phyloP scores from a whole-genome alignment of 2,888 invertebrate genomes.

The Campopleginae sp. region DNA sequence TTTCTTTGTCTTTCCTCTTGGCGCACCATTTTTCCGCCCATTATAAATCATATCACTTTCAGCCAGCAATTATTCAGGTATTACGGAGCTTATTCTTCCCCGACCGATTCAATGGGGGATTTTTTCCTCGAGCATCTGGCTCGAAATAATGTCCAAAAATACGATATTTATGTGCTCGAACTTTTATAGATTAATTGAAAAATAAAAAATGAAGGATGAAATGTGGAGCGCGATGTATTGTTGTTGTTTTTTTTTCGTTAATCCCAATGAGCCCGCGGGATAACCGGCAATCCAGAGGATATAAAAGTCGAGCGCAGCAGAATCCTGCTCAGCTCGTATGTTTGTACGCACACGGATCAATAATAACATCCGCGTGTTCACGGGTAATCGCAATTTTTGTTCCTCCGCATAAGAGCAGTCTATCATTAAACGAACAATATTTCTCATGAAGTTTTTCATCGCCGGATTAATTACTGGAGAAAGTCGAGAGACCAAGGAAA shows the following conservation, averaged over 20 bases:
- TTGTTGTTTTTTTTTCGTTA: constrained; percentile 4
- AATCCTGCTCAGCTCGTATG: background rate
- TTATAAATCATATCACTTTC: constrained; percentile 72
- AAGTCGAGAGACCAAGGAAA: constrained; percentile 8
- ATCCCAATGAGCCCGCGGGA: background rate
- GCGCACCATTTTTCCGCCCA: constrained; percentile 12
- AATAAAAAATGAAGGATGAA: background rate
- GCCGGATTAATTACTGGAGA: constrained; percentile 74
- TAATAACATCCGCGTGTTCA: constrained; percentile 76
- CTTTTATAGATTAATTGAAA: background rate
- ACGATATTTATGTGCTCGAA: background rate
- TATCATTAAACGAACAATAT: constrained; percentile 79
- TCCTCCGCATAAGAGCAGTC: constrained; percentile 64
- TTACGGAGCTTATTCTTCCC: constrained; percentile 75
- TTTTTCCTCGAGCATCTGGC: background rate
- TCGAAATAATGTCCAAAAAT: background rate
- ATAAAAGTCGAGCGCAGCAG: constrained; percentile 1
- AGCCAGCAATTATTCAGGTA: constrained; percentile 81
- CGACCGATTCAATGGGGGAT: constrained; percentile 3
- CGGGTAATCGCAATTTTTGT: constrained; percentile 74
- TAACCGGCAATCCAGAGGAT: constrained; percentile 12
- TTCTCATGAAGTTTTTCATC: constrained; percentile 73
- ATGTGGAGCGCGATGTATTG: background rate
- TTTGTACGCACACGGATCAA: constrained; percentile 70
- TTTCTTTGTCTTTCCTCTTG: constrained; percentile 55